phyloP scores from a whole-genome alignment of 2,797 vertebrate species.

The Glyptemys insculpta region DNA sequence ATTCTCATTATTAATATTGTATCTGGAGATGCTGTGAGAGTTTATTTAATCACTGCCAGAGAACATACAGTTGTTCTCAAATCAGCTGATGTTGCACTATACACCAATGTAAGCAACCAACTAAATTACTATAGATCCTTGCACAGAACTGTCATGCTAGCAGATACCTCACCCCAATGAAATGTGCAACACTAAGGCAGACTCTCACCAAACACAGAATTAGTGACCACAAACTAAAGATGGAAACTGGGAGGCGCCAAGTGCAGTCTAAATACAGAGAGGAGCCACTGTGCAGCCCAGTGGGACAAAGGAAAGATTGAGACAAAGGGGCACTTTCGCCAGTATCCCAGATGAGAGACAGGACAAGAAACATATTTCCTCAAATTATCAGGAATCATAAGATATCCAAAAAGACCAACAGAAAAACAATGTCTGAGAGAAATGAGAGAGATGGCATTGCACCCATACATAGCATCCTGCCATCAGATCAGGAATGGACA shows the following conservation, averaged over 20 bases:
- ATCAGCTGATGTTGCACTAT: neutral
- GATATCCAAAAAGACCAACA: neutral
- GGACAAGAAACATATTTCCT: neutral
- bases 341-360: neutral
- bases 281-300: neutral
- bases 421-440: neutral
- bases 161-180: neutral
- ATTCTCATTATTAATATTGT: constrained; percentile 61
- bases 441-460: constrained; percentile 17
- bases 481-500: neutral
- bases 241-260: neutral
- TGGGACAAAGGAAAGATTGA: neutral
- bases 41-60: constrained; percentile 52
- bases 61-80: constrained; percentile 29
- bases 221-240: neutral
- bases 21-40: constrained; percentile 53
- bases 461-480: neutral
- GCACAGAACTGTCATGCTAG: neutral
- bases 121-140: neutral
- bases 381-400: neutral
- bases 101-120: neutral
- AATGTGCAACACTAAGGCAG: neutral
- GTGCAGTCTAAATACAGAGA: neutral
- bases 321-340: neutral
- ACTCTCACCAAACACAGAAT: neutral